A percentile compares a stretch with the other conserved stretches of the same genome.
Conservation (phyloP, 2,113 vertebrate genomes). For the Gulo gulo region DNA sequence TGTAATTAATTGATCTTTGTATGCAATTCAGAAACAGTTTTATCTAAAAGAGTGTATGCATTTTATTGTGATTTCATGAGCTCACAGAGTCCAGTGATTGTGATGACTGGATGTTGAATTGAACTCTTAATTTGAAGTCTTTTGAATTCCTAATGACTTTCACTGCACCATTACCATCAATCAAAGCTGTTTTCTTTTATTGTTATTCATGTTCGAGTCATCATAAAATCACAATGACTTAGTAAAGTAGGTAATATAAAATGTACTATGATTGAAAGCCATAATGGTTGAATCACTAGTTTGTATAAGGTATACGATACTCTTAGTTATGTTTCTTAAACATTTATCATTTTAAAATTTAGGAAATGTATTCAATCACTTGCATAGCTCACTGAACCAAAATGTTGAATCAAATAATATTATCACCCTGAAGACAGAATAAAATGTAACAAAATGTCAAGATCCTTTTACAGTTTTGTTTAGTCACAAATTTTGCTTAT, state of each 20-base stretch:
- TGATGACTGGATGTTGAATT: background rate
- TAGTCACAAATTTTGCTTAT: background rate
- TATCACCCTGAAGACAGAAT: background rate
- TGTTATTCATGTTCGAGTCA: background rate
- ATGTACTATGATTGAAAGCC: background rate
- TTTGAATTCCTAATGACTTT: background rate
- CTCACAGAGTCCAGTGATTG: background rate
- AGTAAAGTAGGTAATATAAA: background rate
- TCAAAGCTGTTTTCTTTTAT: background rate
- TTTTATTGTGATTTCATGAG: background rate
- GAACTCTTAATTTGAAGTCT: background rate
- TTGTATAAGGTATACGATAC: background rate
- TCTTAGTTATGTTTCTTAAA: background rate
- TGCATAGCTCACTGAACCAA: background rate
- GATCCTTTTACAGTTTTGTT: background rate
- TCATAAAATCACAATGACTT: background rate
- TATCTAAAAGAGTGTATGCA: background rate
- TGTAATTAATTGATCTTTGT: background rate
- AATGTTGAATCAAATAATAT: conserved; percentile 1
- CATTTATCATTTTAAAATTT: conserved; percentile 37
- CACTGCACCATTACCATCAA: background rate
- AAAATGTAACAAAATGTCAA: background rate
- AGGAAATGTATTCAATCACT: background rate
- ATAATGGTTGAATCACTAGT: background rate
- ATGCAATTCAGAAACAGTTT: background rate